These are phyloP conservation scores for Chitala chitala DNA, from an alignment of 2,113 vertebrate genomes.

Conservation along the genomic window DNA sequence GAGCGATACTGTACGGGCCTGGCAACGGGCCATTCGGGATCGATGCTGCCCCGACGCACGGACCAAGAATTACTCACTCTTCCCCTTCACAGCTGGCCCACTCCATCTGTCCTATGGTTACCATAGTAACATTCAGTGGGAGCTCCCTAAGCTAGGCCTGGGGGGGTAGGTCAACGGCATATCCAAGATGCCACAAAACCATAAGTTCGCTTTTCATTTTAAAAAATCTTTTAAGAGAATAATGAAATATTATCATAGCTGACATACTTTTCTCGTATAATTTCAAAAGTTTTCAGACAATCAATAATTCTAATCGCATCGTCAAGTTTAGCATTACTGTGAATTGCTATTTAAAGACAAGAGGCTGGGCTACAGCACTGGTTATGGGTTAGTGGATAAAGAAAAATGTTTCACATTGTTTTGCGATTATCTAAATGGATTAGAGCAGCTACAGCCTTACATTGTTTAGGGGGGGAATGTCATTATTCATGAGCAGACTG, in stretches of 20 bases:
- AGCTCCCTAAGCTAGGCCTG: background rate
- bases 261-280: too few relatives aligned
- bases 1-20: too few relatives aligned
- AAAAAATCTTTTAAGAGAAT: too few relatives aligned
- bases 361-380: background rate
- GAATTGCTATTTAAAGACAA: too few relatives aligned
- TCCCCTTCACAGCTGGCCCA: background rate
- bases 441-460: background rate
- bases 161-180: background rate
- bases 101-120: background rate
- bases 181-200: background rate
- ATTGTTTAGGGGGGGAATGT: background rate
- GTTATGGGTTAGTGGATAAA: background rate
- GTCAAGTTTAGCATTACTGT: too few relatives aligned
- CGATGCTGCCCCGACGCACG: background rate
- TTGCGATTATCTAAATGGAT: conserved; percentile 9
- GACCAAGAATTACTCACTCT: background rate
- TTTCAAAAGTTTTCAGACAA: background rate
- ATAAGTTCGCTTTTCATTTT: too few relatives aligned
- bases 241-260: too few relatives aligned
- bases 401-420: conserved; percentile 6
- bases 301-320: too few relatives aligned
- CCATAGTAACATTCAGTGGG: background rate
- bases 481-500: background rate
- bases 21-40: background rate